These are phyloP conservation scores for Erebia palarica DNA, from an alignment of 2,888 invertebrate genomes.

Conservation along the genomic window DNA sequence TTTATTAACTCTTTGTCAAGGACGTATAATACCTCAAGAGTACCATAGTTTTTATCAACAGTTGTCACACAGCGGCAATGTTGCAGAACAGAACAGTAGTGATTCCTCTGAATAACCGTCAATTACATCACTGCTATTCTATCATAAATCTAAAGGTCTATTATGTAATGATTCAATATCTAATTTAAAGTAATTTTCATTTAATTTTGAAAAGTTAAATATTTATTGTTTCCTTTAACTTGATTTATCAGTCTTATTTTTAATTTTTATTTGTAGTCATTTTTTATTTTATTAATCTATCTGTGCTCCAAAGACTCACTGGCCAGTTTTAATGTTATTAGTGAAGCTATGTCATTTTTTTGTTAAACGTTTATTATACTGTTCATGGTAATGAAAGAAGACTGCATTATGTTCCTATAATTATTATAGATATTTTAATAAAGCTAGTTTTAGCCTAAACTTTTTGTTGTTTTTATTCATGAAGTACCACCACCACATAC, in stretches of 20 bases:
- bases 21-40: too few relatives aligned
- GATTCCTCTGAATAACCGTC: too few relatives aligned
- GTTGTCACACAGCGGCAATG: too few relatives aligned
- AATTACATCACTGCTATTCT: too few relatives aligned
- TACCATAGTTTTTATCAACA: too few relatives aligned
- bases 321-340: not conserved
- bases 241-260: not conserved
- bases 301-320: not conserved
- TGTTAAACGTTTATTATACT: not conserved
- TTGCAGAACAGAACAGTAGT: too few relatives aligned
- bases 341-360: not conserved
- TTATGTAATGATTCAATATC: not conserved
- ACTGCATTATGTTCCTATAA: not conserved
- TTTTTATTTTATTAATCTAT: not conserved
- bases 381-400: not conserved
- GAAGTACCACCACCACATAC: not conserved
- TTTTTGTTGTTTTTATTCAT: not conserved
- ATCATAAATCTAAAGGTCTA: too few relatives aligned
- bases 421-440: not conserved
- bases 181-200: slow-evolving; percentile 1
- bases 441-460: not conserved
- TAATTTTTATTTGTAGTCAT: not conserved
- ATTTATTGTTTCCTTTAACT: not conserved
- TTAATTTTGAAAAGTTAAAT: not conserved
- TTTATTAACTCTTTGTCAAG: too few relatives aligned